Base-by-base conservation (phyloP, 2,113 vertebrate genomes). In the Spilogale gracilis region DNA sequence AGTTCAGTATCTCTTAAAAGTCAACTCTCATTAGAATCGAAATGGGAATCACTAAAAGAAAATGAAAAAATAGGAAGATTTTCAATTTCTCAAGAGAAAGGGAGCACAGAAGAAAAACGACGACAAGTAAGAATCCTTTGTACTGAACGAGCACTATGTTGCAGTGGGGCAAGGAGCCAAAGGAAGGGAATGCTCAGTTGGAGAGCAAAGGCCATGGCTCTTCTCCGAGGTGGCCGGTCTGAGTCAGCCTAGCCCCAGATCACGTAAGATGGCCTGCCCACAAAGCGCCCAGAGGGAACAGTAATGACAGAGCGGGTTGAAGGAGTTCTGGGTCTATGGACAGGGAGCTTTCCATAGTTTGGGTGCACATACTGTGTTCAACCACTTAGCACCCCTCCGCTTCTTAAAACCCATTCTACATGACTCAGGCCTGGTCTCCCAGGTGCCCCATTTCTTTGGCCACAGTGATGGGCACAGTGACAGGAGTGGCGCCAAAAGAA, bases 51-150 rank as follows among this genome's bases (percentile, higher is more conserved):
- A 92, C 80, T 78, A 82, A 94, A 83, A 79, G 30, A 74, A 94
- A 74, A 63, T 32, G n/a, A 58, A 50, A 82, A 60, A 76, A 56
- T 50, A 60, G 20, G 14, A 94, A 27, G 21, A 94, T 52, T 69
- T 97, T 61, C 63, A 88, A 32, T 94, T 91, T 88, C 81, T 94
- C 56, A 92, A 94, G 91, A 90, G 69, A 97, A 97, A 88, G 4
- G 67, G 21, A 65, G 7, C 92, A 87, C 2, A 58, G 78, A 91
- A 94, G 52, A 73, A 89, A 94, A 90, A 82, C 0, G 74, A 76
- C 38, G 27, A 91, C 71, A 76, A 91, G 10, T 67, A 76, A 93
- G 86, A 96, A 93, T 69, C 76, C 82, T 95, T 88, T 86, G 84
- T 91, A 60, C 43, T 52, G 30, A 87, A n/a, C 5, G 63, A 85